Evolutionary conservation across 2,888 invertebrate species (phyloP).

Genomic region (Aphelenchoides bicaudatus): DNA sequence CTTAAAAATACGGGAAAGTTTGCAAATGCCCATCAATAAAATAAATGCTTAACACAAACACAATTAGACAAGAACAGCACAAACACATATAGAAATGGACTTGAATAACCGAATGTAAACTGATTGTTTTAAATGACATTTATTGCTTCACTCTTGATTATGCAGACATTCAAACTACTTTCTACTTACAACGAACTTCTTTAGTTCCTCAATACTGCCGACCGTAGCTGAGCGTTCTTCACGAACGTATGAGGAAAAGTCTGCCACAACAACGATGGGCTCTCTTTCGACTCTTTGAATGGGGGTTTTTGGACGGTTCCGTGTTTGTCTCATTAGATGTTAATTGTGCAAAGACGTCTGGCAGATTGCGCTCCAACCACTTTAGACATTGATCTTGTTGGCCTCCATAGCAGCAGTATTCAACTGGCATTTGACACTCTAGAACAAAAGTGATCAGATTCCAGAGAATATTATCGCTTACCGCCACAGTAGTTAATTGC

Average conservation of each 20-base stretch:
- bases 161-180: too few species aligned
- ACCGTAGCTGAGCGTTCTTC: slow-evolving; percentile 19
- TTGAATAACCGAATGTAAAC: too few species aligned
- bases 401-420: slow-evolving; percentile 15
- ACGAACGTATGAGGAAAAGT: neutral
- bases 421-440: slow-evolving; percentile 22
- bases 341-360: slow-evolving; percentile 16
- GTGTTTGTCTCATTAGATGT: too few species aligned
- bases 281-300: slow-evolving; percentile 8
- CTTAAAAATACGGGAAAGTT: too few species aligned
- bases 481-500: slow-evolving; percentile 11
- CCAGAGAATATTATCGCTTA: too few species aligned
- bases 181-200: slow-evolving; percentile 1
- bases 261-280: slow-evolving; percentile 9
- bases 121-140: too few species aligned
- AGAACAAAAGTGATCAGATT: too few species aligned
- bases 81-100: too few species aligned
- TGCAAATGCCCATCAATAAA: too few species aligned
- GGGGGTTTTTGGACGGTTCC: neutral
- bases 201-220: slow-evolving; percentile 13
- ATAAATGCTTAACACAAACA: too few species aligned
- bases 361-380: slow-evolving; percentile 20
- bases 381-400: slow-evolving; percentile 7
- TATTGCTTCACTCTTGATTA: too few species aligned
- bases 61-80: too few species aligned